Base-by-base conservation (phyloP, 2,888 invertebrate genomes). In the Fabriciana adippe region DNA sequence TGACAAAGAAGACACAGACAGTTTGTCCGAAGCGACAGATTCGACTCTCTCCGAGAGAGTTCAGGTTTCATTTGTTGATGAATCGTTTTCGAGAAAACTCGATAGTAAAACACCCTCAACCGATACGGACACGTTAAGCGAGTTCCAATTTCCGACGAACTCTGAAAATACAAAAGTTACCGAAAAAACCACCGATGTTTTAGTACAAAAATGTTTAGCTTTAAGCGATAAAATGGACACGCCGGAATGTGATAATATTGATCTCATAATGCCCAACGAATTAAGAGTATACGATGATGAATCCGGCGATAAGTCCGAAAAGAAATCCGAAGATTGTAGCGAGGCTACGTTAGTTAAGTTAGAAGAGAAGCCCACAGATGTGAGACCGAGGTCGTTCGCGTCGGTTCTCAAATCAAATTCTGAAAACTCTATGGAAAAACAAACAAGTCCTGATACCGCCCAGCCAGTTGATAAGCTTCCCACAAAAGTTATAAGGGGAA, bases 401-500 rank as follows among this genome's bases (percentile, higher is more conserved):
- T 89, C 92, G 3, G 90, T 93, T 0, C 78, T 93, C 0, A 93
- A 91, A 66, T 83, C 88, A 0, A 90, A 90, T 0, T 87, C 92
- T 0, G 92, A 90, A 55, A 93, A 93, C 65, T 84, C 89, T 18
- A 72, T 88, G 50, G 92, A 90, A 1, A 91, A 87, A 73, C 92
- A 87, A 64, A 77, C 74, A 0, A 92, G 90, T 70, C 88, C 90
- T 0, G 92, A 92, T 14, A 78, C 81, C 0, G 90, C 90, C 1
- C 89, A 88, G 2, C 73, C 90, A 0, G 85, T 92, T 1, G 92
- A 93, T 55, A 93, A 93, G 75, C 84, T 94, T 66, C 93, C 94
- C 0, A 90, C 87, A 61, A 93, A 94, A 79, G 84, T 94, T 5
- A 94, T 94, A 61, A 81, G 93, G 74, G 93, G 93, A 6, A 94